Base-by-base conservation (phyloP, 2,888 invertebrate genomes). In the Mystacides longicornis region DNA sequence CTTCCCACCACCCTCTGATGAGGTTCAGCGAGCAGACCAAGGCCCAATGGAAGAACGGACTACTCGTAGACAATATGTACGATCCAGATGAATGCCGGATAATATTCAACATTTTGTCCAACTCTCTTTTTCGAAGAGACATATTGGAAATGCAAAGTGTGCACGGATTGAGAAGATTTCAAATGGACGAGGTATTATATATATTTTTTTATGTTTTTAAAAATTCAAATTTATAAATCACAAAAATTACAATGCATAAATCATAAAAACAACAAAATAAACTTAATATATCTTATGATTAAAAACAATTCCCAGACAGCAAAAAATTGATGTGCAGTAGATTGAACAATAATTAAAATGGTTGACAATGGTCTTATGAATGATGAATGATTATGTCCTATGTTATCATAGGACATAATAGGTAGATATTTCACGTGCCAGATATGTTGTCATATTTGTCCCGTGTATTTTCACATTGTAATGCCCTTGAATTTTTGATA, bases 31-130 rank as follows among this genome's bases (percentile, higher is more conserved):
- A 9, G 3, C 23, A 18, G 2, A 49, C 46, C 11, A 23, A 42
- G 11, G 23, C 42, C 2, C 49, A 48, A 37, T 57, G 57, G 57
- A 33, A 31, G 5, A 33, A 47, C 9, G 42, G 16, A 3, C 23
- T 54, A 14, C 31, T 54, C 42, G 27, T 47, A 22, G 57, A 57
- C 5, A 57, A 57, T 20, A 51, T 51, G 37, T 43, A 50, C 20
- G 37, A 33, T 16, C 42, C 27, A 22, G 20, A 14, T 4, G 22
- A 21, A 16, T 54, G 54, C 23, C 19, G 23, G n/a, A 16, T 22
- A 9, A 20, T 57, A 7, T 45, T 57, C 9, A 18, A 20, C 14
- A 11, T 37, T 11, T 23, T 57, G 2, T 51, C 54, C n/a, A 3
- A 22, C 3, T 16, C 51, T 3, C 23, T 57, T 14, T 48, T 47